These are phyloP conservation scores for Sylvia borin DNA, from an alignment of 2,797 vertebrate genomes.

Conservation along the genomic window DNA sequence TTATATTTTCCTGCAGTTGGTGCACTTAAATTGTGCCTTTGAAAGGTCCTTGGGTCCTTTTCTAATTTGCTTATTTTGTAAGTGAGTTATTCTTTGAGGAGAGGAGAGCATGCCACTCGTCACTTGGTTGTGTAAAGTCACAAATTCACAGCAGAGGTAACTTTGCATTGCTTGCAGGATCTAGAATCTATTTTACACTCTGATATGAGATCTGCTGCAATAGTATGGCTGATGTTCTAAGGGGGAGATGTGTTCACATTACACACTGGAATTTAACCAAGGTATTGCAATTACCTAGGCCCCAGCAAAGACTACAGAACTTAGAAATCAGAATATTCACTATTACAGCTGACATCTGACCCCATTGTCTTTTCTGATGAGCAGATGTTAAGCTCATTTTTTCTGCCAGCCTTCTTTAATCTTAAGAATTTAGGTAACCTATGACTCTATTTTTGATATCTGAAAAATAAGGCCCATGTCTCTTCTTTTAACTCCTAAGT, in stretches of 20 bases:
- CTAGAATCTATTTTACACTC: neutral
- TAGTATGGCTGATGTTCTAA: neutral
- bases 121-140: neutral
- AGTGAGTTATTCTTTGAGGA: neutral
- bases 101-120: neutral
- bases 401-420: neutral
- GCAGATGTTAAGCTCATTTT: neutral
- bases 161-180: neutral
- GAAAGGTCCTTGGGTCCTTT: neutral
- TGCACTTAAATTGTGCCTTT: neutral
- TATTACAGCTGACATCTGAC: neutral
- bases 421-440: neutral
- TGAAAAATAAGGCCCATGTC: neutral
- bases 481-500: neutral
- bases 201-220: neutral
- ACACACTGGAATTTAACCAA: neutral
- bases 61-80: neutral
- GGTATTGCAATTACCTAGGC: neutral
- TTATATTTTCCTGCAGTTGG: neutral
- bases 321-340: neutral
- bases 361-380: neutral
- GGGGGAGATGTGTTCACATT: neutral
- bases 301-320: neutral
- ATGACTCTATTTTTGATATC: neutral
- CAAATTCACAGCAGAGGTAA: neutral